Evolutionary conservation across 2,888 invertebrate genomes (phyloP), one percentile per base, ranked within the genome.

Genomic region (Drosophila paramelanica): DNA sequence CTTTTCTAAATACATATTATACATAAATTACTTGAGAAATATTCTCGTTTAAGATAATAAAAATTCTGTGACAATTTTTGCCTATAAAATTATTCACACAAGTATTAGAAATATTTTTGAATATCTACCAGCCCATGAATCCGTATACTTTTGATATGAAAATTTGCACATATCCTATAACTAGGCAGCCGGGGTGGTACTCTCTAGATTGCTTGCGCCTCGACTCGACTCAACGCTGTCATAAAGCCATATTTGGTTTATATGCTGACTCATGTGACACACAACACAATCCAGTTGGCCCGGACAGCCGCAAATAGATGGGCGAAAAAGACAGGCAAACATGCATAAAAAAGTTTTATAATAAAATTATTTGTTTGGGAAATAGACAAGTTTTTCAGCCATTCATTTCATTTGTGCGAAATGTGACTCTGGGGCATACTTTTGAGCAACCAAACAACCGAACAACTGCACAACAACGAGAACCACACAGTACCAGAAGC

Each of bases 321-420:
- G 55, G 25, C 20, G 8, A 60, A 58, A 59, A 52, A 77, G 62
- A 20, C 38, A 43, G 42, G 61, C 76, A 51, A 69, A 74, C 71
- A 77, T 74, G 66, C 60, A 76, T 77, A 53, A 66, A 72, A 67
- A 83, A 83, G 72, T 83, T 83, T 84, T 79, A 77, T 83, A 83
- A 87, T 87, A 84, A 83, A 83, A 83, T 83, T 83, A 83, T 83
- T 87, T 87, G 84, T 77, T 86, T 65, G 81, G 80, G 70, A 73
- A 86, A 86, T 73, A 86, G 84, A 83, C 84, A 87, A 87, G 64
- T 73, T 87, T 81, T 73, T 62, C 72, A 81, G 86, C 84, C 79
- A 75, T 81, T 77, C 87, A 87, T 84, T 87, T 87, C 81, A 87
- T 83, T 83, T 87, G 84, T 74, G 71, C 81, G 67, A 81, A 79